These are phyloP conservation scores for Platycercus adscitus DNA, from an alignment of 2,113 vertebrate genomes.

Conservation along the genomic window DNA sequence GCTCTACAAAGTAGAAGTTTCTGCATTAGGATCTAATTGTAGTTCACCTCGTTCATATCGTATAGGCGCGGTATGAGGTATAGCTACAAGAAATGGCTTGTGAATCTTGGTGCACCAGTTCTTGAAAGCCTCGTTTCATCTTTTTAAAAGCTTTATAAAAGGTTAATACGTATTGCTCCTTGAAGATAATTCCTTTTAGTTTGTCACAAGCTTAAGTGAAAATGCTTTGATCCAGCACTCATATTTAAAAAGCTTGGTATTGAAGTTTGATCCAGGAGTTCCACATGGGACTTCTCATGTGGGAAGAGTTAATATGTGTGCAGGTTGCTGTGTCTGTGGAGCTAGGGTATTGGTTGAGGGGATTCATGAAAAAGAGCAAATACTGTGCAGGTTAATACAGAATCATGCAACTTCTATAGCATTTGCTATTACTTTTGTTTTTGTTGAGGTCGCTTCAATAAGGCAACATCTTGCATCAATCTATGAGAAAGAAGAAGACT, in stretches of 20 bases:
- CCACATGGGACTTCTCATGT: fast-evolving
- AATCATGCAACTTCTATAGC: neutral
- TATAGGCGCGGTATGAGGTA: neutral
- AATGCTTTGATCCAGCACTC: neutral
- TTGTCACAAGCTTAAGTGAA: neutral
- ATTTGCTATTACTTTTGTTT: neutral
- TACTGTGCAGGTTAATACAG: neutral
- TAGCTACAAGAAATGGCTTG: neutral
- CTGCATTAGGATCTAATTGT: neutral
- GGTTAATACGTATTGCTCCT: neutral
- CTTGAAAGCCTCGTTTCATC: neutral
- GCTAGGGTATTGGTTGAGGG: neutral
- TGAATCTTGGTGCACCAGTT: neutral
- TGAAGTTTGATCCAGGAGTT: neutral
- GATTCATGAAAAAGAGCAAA: neutral
- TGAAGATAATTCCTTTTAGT: neutral
- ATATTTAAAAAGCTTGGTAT: neutral
- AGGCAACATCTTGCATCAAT: conserved; percentile 98
- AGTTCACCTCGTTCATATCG: neutral
- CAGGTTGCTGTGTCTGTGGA: neutral
- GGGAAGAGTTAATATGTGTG: neutral
- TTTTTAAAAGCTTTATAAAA: neutral
- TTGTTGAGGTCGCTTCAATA: conserved; percentile 91
- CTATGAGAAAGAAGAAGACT: conserved; percentile 98
- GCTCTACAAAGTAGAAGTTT: neutral